Evolutionary conservation across 2,888 invertebrate genomes (phyloP).

Genomic region (Strigamia transsilvanica): DNA sequence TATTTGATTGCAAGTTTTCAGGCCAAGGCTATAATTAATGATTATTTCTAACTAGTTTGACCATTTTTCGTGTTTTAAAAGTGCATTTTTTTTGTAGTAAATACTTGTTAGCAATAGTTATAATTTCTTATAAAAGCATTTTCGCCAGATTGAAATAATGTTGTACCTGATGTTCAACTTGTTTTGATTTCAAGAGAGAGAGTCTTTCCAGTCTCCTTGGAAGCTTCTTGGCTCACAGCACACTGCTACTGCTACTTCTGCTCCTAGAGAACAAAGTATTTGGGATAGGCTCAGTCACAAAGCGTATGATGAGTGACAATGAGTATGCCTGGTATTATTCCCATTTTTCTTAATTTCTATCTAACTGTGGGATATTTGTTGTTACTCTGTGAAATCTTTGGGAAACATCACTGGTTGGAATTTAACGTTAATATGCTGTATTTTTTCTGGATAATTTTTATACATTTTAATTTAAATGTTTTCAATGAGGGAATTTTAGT

Average conservation of each 20-base stretch:
- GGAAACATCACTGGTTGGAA: background rate
- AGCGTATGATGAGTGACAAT: constrained; percentile 48
- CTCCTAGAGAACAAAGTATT: constrained; percentile 27
- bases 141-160: constrained; percentile 17
- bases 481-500: background rate
- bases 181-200: constrained; percentile 37
- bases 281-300: constrained; percentile 30
- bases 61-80: background rate
- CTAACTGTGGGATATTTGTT: constrained; percentile 8
- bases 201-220: constrained; percentile 4
- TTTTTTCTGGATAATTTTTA: background rate
- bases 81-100: background rate
- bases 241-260: constrained; percentile 3
- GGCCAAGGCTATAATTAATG: background rate
- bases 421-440: constrained; percentile 8
- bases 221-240: constrained; percentile 30
- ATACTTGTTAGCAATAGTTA: constrained; percentile 18
- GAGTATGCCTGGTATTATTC: constrained; percentile 51
- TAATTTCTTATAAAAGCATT: constrained; percentile 23
- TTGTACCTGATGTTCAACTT: constrained; percentile 25
- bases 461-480: background rate
- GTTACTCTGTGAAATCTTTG: constrained; percentile 8
- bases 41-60: background rate
- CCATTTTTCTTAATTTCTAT: constrained; percentile 40
- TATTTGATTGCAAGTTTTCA: constrained; percentile 2